These are phyloP conservation scores for Geopemphigus sp. DNA, from an alignment of 1,140 invertebrate species.

Conservation along the genomic window DNA sequence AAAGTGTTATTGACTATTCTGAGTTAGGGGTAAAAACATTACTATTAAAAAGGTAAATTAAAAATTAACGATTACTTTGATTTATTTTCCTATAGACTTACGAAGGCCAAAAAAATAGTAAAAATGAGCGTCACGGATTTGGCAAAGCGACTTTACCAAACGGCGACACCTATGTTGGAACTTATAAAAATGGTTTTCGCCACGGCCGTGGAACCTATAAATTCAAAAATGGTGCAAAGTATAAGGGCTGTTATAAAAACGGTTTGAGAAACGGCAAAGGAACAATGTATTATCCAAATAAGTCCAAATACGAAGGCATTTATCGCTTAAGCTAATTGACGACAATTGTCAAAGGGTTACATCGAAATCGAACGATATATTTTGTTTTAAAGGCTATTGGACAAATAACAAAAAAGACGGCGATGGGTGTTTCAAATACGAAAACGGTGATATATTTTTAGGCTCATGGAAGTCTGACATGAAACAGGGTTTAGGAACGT, in stretches of 20 bases:
- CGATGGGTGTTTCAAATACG: background rate
- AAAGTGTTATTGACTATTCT: background rate
- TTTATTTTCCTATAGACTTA: constrained; percentile 57
- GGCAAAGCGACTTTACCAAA: constrained; percentile 80
- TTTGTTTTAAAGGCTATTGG: background rate
- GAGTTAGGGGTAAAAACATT: background rate
- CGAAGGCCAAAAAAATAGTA: constrained; percentile 71
- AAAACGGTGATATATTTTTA: background rate
- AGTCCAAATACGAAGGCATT: constrained; percentile 26
- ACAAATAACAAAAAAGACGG: constrained; percentile 19
- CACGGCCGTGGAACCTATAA: constrained; percentile 5
- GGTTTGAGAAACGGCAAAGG: constrained; percentile 17
- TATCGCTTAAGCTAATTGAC: no score
- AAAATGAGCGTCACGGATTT: constrained; percentile 72
- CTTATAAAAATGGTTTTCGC: constrained; percentile 72
- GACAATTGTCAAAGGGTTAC: no score
- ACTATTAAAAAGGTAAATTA: background rate
- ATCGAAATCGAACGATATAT: no score
- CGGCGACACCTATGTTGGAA: constrained; percentile 78
- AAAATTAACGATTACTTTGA: background rate
- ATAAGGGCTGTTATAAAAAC: background rate
- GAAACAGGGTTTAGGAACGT: constrained; percentile 69
- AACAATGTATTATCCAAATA: background rate
- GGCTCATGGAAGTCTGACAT: constrained; percentile 16
- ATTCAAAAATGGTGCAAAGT: background rate